Base-by-base conservation (phyloP, 2,888 invertebrate genomes). In the Anorthoa munda region DNA sequence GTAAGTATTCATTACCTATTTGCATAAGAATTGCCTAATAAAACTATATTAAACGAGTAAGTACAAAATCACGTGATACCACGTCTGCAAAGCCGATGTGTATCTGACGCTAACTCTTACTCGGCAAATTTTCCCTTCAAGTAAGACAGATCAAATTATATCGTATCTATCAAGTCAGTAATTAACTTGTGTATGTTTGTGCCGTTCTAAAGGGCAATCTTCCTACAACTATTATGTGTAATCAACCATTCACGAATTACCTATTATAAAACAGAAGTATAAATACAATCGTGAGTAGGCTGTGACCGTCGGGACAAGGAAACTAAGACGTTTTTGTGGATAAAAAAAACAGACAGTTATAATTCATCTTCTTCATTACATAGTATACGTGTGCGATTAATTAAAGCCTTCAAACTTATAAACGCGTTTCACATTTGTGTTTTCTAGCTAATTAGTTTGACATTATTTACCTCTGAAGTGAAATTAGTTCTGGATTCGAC, bases 241-340 rank as follows among this genome's bases (percentile, higher is more conserved):
- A 93, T 93, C 90, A 91, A 82, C 50, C 77, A 84, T 87, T 90
- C 93, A 93, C 93, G 93, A 93, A 88, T 86, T 87, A 75, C 81
- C 88, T 89, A 91, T 92, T 91, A 90, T 82, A 78, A 72, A 80
- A 82, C 80, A 77, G 60, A 75, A 69, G 66, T 73, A 76, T 65
- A 66, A 74, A 74, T 67, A 75, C 66, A 71, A 46, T 73, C 87
- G 86, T 87, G 85, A 88, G 79, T 81, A 85, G 85, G 83, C 79
- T 72, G 58, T 53, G 73, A 59, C 63, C 60, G 59, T 66, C 72
- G 53, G 60, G 26, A 83, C 78, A 75, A 93, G 93, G 93, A 94
- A 93, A 89, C 80, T 45, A 85, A 87, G 80, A 17, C 12, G 75
- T 84, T 87, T 78, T 58, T 81, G 75, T 55, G 81, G 89, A 88